Percentiles rank a stretch among this genome's conserved stretches.
These are phyloP conservation scores for Betta splendens DNA, from an alignment of 2,797 vertebrate genomes.

Conservation along the genomic window DNA sequence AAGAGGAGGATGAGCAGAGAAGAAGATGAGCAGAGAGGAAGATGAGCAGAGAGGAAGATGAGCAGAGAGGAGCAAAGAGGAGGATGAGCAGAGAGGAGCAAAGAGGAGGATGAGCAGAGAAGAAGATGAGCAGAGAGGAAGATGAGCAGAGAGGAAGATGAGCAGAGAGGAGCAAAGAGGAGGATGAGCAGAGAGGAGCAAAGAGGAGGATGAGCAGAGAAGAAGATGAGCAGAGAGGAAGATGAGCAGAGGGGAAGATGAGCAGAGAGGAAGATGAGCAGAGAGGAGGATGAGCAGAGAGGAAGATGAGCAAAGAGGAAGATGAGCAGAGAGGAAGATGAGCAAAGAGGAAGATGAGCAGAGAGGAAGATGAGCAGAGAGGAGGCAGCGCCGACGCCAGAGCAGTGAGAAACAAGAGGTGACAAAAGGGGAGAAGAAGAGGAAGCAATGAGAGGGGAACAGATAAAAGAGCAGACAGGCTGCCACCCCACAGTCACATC, in stretches of 20 bases:
- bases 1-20: conserved; percentile 41
- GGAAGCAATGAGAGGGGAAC: conserved; percentile 54
- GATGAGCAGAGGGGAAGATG: conserved; percentile 15
- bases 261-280: conserved; percentile 60
- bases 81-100: conserved; percentile 43
- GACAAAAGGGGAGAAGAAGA: conserved; percentile 37
- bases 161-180: conserved; percentile 18
- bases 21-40: conserved; percentile 55
- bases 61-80: conserved; percentile 59
- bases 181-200: conserved; percentile 27
- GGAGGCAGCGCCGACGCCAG: conserved; percentile 10
- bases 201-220: conserved; percentile 15
- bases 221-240: too few species aligned
- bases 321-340: conserved; percentile 31
- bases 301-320: conserved; percentile 57
- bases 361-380: conserved; percentile 8
- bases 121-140: conserved; percentile 12
- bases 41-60: conserved; percentile 52
- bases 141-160: too few species aligned
- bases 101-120: conserved; percentile 32
- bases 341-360: conserved; percentile 18
- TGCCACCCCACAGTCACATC: conserved; percentile 68
- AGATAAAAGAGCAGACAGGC: conserved; percentile 65
- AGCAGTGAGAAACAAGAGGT: conserved; percentile 36
- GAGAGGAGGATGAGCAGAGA: conserved; percentile 53